Evolutionary conservation across 2,888 invertebrate species (phyloP).

Genomic region (Patella depressa): DNA sequence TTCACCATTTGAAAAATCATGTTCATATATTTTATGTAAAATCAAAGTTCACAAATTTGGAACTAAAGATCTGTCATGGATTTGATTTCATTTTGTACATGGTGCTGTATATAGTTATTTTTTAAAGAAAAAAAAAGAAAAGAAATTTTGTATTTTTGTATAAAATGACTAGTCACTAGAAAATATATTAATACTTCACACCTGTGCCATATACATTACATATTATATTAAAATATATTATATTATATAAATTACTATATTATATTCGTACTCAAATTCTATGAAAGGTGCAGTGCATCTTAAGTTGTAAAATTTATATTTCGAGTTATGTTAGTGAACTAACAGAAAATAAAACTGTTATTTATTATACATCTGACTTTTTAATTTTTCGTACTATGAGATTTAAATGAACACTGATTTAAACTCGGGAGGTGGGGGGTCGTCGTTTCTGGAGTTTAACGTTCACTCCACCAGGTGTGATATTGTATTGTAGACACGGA

Average conservation of each 20-base stretch:
- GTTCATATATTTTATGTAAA: no score
- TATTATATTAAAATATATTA: background rate
- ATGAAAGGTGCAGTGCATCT: slow-evolving; percentile 6
- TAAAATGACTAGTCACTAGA: slow-evolving; percentile 5
- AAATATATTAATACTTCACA: background rate
- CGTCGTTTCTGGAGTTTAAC: no score
- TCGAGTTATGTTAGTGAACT: slow-evolving; percentile 2
- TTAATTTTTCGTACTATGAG: background rate
- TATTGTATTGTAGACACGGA: no score
- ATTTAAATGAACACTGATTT: background rate
- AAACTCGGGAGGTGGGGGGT: no score
- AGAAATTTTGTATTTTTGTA: background rate
- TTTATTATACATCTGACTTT: background rate
- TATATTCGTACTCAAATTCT: background rate
- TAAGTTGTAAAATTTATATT: slow-evolving; percentile 7
- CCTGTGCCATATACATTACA: slow-evolving; percentile 7
- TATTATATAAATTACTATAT: background rate
- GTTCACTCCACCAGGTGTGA: no score
- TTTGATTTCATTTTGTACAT: no score
- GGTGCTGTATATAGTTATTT: no score
- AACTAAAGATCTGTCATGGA: no score
- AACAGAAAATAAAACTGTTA: background rate
- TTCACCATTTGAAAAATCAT: no score
- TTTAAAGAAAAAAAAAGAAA: no score
- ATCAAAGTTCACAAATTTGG: no score